Evolutionary conservation across 2,113 vertebrate species (phyloP).

Genomic region (Halichoerus grypus): DNA sequence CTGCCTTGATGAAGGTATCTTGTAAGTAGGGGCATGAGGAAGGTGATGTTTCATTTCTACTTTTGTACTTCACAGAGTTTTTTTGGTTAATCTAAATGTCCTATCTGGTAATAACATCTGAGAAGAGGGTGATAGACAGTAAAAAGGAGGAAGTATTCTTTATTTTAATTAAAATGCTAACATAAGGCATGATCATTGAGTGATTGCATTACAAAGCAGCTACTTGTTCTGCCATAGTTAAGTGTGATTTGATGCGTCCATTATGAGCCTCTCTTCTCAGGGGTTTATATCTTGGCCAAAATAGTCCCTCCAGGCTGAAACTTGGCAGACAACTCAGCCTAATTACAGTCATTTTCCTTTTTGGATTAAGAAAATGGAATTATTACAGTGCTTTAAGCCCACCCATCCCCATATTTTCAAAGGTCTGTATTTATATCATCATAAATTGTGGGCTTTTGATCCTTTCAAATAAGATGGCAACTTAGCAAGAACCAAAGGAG

Average conservation of each 20-base stretch:
- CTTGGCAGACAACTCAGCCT: conserved; percentile 82
- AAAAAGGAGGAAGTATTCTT: conserved; percentile 81
- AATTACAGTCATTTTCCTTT: conserved; percentile 82
- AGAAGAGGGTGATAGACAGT: conserved; percentile 62
- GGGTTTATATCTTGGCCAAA: conserved; percentile 85
- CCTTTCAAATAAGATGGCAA: conserved; percentile 25
- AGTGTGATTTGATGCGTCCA: conserved; percentile 86
- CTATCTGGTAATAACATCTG: conserved; percentile 74
- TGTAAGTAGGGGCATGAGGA: not conserved
- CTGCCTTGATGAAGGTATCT: not conserved
- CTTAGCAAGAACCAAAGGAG: not conserved
- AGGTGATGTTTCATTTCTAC: not conserved
- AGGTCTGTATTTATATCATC: conserved; percentile 54
- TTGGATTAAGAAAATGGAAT: conserved; percentile 81
- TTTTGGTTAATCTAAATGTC: conserved; percentile 67
- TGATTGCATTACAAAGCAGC: conserved; percentile 82
- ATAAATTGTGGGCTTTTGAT: conserved; percentile 40
- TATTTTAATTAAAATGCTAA: conserved; percentile 88
- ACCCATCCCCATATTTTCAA: conserved; percentile 56
- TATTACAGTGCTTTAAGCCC: conserved; percentile 71
- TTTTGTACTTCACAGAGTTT: conserved; percentile 3
- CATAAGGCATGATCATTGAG: conserved; percentile 83
- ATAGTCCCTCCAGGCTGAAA: conserved; percentile 83
- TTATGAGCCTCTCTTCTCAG: conserved; percentile 83
- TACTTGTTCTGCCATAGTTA: conserved; percentile 85